Base-by-base conservation (phyloP, 1,140 invertebrate genomes). In the Drosophila azteca region DNA sequence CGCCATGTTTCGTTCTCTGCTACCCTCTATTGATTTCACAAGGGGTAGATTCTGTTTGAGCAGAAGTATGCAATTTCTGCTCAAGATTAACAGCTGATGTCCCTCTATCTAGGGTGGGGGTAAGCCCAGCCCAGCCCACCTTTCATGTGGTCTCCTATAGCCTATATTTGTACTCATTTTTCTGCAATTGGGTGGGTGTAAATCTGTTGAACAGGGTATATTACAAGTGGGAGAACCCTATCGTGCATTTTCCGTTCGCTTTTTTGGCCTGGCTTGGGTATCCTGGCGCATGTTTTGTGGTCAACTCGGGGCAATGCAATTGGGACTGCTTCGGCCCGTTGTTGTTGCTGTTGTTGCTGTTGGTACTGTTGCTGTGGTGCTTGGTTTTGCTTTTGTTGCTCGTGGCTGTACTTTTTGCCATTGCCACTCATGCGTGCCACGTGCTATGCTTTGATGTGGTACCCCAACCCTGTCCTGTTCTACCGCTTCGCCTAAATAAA, bases 381-480 rank as follows among this genome's bases (percentile, higher is more conserved):
- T 49, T 68, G 45, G 41, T 54, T 39, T 57, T 76, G 54, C 26
- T 66, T 50, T 15, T 76, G 44, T 9, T 77, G 48, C 54, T 73
- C 48, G 9, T 59, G 74, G 74, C 55, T 87, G 74, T 82, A 74
- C 73, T 85, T 85, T 82, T 85, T 82, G 83, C 79, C 66, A 76
- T 72, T 88, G 79, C 60, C 83, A 87, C 84, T 83, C 83, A 87
- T 88, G 83, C 83, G 83, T 87, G 83, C 79, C 83, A 87, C 83
- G 76, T 87, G 83, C 79, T 64, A 82, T 77, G 75, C 82, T 87
- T 87, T 87, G 82, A 87, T 87, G 82, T 87, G 82, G 83, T 81
- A 63, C 58, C 50, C 52, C 44, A 41, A 43, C 8, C 50, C 63
- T 68, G 63, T 50, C 44, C 57, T 68, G 63, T 50, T 41, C 57